phyloP scores from a whole-genome alignment of 2,113 vertebrate species.

The Nannobrachium achirus region DNA sequence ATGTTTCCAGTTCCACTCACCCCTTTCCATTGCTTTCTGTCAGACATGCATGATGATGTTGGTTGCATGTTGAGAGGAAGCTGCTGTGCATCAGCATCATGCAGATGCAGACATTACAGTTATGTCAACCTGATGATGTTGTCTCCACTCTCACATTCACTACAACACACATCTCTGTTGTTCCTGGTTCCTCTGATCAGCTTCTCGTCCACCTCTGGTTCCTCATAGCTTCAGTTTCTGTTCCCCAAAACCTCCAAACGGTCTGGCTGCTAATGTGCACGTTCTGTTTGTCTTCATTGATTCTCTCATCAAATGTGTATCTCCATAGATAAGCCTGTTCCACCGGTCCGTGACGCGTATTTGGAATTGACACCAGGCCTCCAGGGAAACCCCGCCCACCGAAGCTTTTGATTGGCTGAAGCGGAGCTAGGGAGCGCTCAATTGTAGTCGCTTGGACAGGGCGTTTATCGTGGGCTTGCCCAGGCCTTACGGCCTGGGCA shows the following conservation, averaged over 20 bases:
- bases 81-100: background rate
- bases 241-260: background rate
- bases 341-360: no score
- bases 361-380: no score
- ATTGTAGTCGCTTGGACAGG: no score
- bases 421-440: no score
- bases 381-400: no score
- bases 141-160: conserved; percentile 32
- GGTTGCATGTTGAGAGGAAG: conserved; percentile 7
- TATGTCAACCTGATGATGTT: conserved; percentile 18
- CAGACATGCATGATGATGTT: background rate
- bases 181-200: conserved; percentile 2
- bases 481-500: no score
- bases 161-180: conserved; percentile 24
- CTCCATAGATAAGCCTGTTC: no score
- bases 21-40: conserved; percentile 23
- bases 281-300: background rate
- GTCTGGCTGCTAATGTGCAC: background rate
- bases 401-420: no score
- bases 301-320: no score
- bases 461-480: no score
- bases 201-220: conserved; percentile 24
- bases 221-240: conserved; percentile 11
- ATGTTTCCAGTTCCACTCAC: conserved; percentile 43
- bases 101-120: background rate